Base-by-base conservation (phyloP, 2,797 vertebrate genomes). In the Spatula versicolor region DNA sequence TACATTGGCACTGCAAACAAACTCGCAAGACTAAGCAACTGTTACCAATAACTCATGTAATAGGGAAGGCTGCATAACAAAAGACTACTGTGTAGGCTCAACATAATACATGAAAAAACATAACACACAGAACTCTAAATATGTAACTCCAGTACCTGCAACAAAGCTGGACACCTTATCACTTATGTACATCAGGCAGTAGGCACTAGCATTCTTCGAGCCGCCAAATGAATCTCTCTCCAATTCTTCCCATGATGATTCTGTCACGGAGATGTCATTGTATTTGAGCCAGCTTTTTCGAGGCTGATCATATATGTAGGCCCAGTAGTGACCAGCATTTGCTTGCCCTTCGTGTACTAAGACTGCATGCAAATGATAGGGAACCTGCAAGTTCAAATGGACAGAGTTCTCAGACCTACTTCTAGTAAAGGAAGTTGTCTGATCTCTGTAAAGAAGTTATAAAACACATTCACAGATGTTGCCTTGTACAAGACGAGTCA, bases 321-420 rank as follows among this genome's bases (percentile, higher is more conserved):
- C 99, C 99, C 99, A 99, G 97, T 99, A 99, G 95, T 99, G 99
- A 13, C 99, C 99, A 0, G 99, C 99, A 3, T 99, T 99, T 1
- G 99, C 99, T 92, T 99, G 99, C 39, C 99, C 99, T 93, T 99
- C 99, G 0, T 99, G 99, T 17, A 99, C 99, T 6, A 99, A 97
- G 41, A 99, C 99, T 0, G 99, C 99, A 0, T 99, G 99, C 82
- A 99, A 98, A 63, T 95, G 98, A 86, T 99, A 99, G 26, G 99
- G 99, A 26, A 99, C 98, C 99, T 99, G 95, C 39, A 28, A 73
- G 74, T 3, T 30, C n/a, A 79, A 62, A 31, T 0, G 7, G 35
- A n/a, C 14, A 13, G 1, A 7, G 7, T 3, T 4, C 4, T 67
- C 58, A 64, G 26, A 16, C 1, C n/a, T 23, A 58, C 56, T 46